Conservation (phyloP, 2,797 vertebrate genomes). For the Acrossocheilus wenchowensis region DNA sequence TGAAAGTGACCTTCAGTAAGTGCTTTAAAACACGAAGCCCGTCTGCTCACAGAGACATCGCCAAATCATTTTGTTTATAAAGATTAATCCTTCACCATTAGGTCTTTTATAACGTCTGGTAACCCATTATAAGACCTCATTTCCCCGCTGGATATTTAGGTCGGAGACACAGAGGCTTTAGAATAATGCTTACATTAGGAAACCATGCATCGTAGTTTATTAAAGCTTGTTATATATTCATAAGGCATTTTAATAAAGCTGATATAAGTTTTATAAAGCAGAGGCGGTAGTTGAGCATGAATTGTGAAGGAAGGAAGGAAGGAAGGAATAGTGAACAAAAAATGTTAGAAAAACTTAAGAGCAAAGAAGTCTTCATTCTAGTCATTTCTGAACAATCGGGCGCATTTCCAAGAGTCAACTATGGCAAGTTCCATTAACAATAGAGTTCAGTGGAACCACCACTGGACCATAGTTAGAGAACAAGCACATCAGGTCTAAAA, state of each 20-base stretch:
- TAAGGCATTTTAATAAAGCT: background rate
- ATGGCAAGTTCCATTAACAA: no score
- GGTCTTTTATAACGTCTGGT: slow-evolving; percentile 40
- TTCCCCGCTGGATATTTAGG: slow-evolving; percentile 63
- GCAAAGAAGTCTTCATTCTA: no score
- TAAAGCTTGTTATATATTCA: slow-evolving; percentile 15
- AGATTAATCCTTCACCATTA: slow-evolving; percentile 46
- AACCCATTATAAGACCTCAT: slow-evolving; percentile 23
- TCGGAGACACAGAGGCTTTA: slow-evolving; percentile 64
- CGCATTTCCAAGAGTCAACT: no score
- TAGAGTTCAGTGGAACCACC: no score
- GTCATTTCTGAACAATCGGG: no score
- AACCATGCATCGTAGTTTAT: background rate
- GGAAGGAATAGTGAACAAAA: no score
- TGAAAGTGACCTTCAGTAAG: slow-evolving; percentile 15
- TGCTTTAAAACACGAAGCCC: background rate
- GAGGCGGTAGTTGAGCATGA: background rate
- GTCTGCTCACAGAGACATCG: slow-evolving; percentile 6
- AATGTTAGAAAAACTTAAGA: no score
- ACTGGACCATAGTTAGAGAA: no score
- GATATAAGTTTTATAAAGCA: background rate
- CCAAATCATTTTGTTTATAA: slow-evolving; percentile 5
- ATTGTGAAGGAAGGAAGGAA: no score
- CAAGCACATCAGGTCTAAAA: no score
- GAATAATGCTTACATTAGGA: slow-evolving; percentile 65